Evolutionary conservation across 1,140 invertebrate genomes (phyloP).

Genomic region (Melanaphis sacchari): DNA sequence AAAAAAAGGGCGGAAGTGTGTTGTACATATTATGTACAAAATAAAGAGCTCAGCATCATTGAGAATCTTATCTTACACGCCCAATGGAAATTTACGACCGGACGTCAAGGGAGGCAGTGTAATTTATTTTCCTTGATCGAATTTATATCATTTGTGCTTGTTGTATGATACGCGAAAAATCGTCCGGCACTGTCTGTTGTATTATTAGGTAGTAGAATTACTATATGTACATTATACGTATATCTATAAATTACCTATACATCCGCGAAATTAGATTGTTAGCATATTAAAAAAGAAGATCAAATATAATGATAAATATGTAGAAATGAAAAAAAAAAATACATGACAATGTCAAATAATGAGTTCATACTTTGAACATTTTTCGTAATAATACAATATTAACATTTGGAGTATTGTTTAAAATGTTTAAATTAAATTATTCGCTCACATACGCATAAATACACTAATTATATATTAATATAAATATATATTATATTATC

Average conservation of each 20-base stretch:
- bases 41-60: conserved; percentile 13
- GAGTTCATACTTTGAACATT: not conserved
- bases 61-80: not conserved
- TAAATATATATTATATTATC: too few species aligned
- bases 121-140: conserved; percentile 32
- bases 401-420: not conserved
- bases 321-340: not conserved
- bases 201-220: not conserved
- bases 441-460: not conserved
- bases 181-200: not conserved
- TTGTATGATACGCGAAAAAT: not conserved
- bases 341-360: not conserved
- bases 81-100: conserved; percentile 21
- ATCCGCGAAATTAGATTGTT: conserved; percentile 14
- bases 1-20: conserved; percentile 13
- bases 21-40: not conserved
- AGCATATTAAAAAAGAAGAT: not conserved
- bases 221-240: not conserved
- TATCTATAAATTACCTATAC: not conserved
- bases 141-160: not conserved
- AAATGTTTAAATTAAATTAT: not conserved
- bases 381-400: not conserved
- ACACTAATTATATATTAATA: too few species aligned
- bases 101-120: not conserved
- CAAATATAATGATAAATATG: not conserved